Base-by-base conservation (phyloP, 1,140 invertebrate species). In the Lordiphosa clarofinis region DNA sequence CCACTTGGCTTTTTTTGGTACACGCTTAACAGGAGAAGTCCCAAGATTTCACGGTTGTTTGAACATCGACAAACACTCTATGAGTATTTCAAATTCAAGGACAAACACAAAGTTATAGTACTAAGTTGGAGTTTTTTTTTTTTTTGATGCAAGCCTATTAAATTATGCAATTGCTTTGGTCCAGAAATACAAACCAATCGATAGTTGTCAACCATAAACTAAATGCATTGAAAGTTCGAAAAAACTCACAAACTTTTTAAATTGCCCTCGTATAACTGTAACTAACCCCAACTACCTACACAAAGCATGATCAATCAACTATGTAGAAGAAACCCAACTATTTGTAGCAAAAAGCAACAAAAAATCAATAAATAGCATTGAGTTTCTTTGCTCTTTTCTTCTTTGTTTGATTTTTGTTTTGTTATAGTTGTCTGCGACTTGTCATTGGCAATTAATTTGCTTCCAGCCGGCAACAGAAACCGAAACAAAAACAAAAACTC, bases 401-500 rank as follows among this genome's bases (percentile, higher is more conserved):
- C 50, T 60, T 73, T 82, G 39, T 58, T 47, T 19, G 68, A 48
- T 56, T 47, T 56, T 68, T 63, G 43, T 61, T 36, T 56, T 60
- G 57, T 55, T 58, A 67, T 74, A 38, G 24, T 63, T 53, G 68
- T 46, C 46, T 54, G 56, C 33, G 52, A 35, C 44, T 56, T 39
- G 69, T 73, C 59, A 62, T 65, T 56, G 74, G 66, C 75, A 79
- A 79, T 81, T 79, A 81, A 81, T 82, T 76, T 68, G 63, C 69
- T 73, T 64, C 57, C 50, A 59, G 61, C 48, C 63, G 39, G 43
- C 50, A 76, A 69, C 40, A 62, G 40, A 58, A 73, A 50, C 44
- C 31, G 36, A 33, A 52, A 35, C 15, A 47, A 58, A 61, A 56
- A 69, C 64, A 44, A 72, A 66, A 70, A 84, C 73, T 84, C 69